Evolutionary conservation across 2,113 vertebrate species (phyloP), one percentile per base, ranked within the genome.

Genomic region (Podiceps cristatus): DNA sequence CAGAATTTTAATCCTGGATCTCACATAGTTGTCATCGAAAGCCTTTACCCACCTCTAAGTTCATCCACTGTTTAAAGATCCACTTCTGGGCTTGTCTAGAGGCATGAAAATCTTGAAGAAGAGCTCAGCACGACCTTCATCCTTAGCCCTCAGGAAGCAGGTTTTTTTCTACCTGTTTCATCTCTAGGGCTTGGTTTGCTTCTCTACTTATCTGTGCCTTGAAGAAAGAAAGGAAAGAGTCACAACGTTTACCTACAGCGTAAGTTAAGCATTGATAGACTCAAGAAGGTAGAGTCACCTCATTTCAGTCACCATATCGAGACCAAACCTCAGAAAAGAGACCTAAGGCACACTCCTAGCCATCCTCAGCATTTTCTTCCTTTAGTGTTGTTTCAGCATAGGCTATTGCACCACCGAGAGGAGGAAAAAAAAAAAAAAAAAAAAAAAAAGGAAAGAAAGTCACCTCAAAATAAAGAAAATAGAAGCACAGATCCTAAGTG

Each of bases 391-490:
- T 83, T 91, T 83, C 53, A 77, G 35, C 59, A 50, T 37, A 67
- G 31, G 31, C 31, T 67, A 11, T 60, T 49, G 58, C 11, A 60
- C 31, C n/a, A n/a, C 9, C 25, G 13, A 69, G 19, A 1, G 42
- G 42, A 14, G 11, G 42, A 2, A 7, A 2, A 12, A 29, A 7
- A 2, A 7, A 2, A 12, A 29, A 22, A 37, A 35, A 27, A n/a
- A 40, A 29, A 7, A 37, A 37, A 37, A 37, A 37, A 37, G 15
- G 44, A 45, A 45, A 45, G 44, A 50, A 4, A 52, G 15, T 40
- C 5, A 73, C 5, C 27, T 73, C 35, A 88, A 40, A 33, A n/a
- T 29, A 73, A 86, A 67, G 27, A 50, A 44, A 82, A 62, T 2
- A 73, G 29, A 3, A 87, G 27, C 24, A 56, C 27, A 83, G 56